These are phyloP conservation scores for Onchidella celtica DNA, from an alignment of 2,888 invertebrate species.

Conservation along the genomic window DNA sequence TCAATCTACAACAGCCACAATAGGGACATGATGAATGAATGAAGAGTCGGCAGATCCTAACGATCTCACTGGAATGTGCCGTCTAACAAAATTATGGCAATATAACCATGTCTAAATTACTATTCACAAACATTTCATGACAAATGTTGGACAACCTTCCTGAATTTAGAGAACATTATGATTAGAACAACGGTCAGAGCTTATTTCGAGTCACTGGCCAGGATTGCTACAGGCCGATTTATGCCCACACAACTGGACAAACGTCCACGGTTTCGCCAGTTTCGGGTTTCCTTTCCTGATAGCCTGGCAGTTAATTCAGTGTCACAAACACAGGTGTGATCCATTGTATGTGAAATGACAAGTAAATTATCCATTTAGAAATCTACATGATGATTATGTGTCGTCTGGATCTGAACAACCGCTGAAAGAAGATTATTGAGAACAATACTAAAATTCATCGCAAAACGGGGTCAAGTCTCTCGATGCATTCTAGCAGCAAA, in stretches of 20 bases:
- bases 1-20: slow-evolving; percentile 3
- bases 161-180: neutral
- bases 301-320: neutral
- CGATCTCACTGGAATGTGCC: slow-evolving; percentile 26
- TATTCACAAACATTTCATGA: neutral
- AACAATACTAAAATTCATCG: neutral
- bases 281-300: slow-evolving; percentile 14
- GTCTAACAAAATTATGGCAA: neutral
- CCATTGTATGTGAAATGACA: neutral
- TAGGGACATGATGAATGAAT: slow-evolving; percentile 19
- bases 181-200: neutral
- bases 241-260: slow-evolving; percentile 35
- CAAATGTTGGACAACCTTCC: neutral
- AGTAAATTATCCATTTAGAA: slow-evolving; percentile 11
- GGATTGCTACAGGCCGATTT: neutral
- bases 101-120: neutral
- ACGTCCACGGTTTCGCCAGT: slow-evolving; percentile 27
- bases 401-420: no score
- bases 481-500: slow-evolving; percentile 43
- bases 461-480: slow-evolving; percentile 31
- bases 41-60: slow-evolving; percentile 5
- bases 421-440: neutral
- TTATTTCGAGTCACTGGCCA: neutral
- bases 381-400: neutral
- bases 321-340: neutral